Evolutionary conservation across 1,140 invertebrate species (phyloP), one percentile per base, ranked within the genome.

Genomic region (Nephotettix cincticeps): DNA sequence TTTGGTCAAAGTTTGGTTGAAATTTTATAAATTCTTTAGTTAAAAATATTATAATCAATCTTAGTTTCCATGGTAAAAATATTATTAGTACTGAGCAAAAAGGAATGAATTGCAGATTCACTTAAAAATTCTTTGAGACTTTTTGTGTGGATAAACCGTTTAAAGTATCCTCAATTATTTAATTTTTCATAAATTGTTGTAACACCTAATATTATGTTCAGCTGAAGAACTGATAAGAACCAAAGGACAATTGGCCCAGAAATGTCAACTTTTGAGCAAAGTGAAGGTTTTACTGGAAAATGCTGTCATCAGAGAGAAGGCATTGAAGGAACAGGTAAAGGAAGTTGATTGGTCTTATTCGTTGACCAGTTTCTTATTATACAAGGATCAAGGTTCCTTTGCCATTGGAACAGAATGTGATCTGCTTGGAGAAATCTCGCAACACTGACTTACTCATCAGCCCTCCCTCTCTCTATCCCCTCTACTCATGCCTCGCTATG

Each of bases 251-350:
- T 75, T 87, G n/a, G 72, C 71, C 23, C 81, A 85, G n/a, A 87
- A 87, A 76, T 81, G 80, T 4, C 78, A 84, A 68, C 76, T 87
- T 11, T 69, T 87, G 27, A 81, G 82, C 47, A 86, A 83, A 78
- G 83, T 87, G 1, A 87, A 86, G 74, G 77, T 82, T 30, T 77
- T 87, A 32, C 75, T 87, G 47, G 82, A 85, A 45, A 79, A 80
- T 68, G 85, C 86, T 25, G 84, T 84, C 9, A 71, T 78, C 2
- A 86, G 86, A 76, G 86, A 87, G 73, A 86, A 85, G 74, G 74
- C 78, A 14, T 79, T 87, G 58, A 77, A 83, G 4, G 81, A 85
- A 70, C 81, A 83, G 73, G 85, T 85, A 74, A 74, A 78, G 23
- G 23, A 43, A 14, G 40, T 1, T 11, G 23, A 21, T 29, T 69